Evolutionary conservation across 2,797 vertebrate genomes (phyloP).

Genomic region (Nyctibius grandis): DNA sequence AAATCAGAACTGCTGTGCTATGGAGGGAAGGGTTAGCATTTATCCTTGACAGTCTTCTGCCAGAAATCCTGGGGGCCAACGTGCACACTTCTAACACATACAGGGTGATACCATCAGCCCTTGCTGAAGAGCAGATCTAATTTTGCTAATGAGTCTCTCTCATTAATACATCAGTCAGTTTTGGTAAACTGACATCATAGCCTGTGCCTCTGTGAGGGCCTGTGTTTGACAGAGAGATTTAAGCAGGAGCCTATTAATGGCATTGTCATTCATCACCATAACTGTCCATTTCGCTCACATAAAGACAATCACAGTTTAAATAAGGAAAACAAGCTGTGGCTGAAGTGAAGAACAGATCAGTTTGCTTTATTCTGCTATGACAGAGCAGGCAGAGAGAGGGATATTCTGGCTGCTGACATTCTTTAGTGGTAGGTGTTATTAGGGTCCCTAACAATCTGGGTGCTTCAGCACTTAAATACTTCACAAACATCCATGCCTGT

Average conservation of each 20-base stretch:
- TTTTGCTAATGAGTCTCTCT: conserved; percentile 2
- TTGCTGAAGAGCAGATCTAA: background rate
- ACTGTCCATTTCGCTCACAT: background rate
- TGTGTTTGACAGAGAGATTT: background rate
- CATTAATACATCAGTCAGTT: background rate
- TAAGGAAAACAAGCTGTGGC: background rate
- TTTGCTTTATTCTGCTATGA: background rate
- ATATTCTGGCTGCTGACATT: background rate
- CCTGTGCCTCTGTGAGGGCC: background rate
- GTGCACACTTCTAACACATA: background rate
- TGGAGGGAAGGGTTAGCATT: background rate
- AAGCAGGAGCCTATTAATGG: background rate
- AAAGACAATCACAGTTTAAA: background rate
- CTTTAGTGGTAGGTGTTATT: background rate
- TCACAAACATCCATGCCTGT: background rate
- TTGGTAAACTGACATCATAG: background rate
- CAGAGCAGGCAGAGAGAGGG: background rate
- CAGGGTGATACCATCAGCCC: background rate
- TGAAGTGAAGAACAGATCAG: background rate
- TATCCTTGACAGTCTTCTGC: background rate
- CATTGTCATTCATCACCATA: background rate
- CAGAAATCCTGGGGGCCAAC: background rate
- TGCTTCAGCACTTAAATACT: background rate
- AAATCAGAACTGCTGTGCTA: background rate
- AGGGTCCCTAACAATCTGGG: background rate